Percentiles rank a stretch among this genome's conserved stretches.
Conservation (phyloP, 2,888 invertebrate genomes). For the Drosophila antonietae region DNA sequence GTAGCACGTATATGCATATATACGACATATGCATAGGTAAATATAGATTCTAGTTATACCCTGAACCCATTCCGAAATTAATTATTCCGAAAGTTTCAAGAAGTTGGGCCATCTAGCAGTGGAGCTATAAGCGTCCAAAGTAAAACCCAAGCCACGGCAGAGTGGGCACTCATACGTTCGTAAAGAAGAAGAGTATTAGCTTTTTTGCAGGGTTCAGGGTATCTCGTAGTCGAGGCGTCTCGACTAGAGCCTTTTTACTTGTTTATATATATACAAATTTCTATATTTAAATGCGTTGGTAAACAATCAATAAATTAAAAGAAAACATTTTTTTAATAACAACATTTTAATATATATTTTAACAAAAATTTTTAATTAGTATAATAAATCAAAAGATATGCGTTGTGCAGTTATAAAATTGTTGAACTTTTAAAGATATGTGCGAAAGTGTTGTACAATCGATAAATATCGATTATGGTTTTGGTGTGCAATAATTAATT, state of each 20-base stretch:
- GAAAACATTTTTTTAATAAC: neutral
- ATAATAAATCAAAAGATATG: neutral
- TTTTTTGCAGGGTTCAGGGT: too few relatives aligned
- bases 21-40: too few relatives aligned
- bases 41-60: neutral
- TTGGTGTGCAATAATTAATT: neutral
- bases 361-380: neutral
- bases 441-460: neutral
- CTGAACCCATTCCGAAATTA: too few relatives aligned
- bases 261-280: neutral
- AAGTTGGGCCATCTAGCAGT: too few relatives aligned
- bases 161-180: too few relatives aligned
- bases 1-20: neutral
- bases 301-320: slow-evolving; percentile 4
- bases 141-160: too few relatives aligned
- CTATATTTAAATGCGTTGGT: neutral
- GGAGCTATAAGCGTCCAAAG: too few relatives aligned
- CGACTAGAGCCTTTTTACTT: too few relatives aligned
- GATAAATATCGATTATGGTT: neutral
- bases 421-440: neutral
- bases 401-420: neutral
- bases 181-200: too few relatives aligned
- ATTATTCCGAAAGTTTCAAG: too few relatives aligned
- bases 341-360: neutral
- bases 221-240: too few relatives aligned